Evolutionary conservation across 2,113 vertebrate genomes (phyloP), one percentile per base, ranked within the genome.

Genomic region (Mungos mungo): DNA sequence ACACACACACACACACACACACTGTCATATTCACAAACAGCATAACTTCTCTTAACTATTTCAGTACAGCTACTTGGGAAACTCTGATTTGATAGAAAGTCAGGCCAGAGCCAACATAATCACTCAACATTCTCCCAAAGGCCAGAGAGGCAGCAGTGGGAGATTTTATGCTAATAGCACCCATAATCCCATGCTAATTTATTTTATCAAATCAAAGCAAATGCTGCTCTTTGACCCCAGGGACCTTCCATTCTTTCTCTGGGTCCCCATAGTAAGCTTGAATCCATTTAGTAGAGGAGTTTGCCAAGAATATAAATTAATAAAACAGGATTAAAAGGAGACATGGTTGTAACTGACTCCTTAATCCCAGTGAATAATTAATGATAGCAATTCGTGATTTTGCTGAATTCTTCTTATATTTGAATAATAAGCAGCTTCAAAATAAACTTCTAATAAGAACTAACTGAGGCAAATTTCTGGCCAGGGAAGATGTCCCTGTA

Each of bases 341-440:
- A 98, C 98, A 97, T 16, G 97, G 96, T 98, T 99, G 98, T 98
- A 98, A 98, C 98, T 27, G 33, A 98, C 98, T 98, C 98, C 98
- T 98, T 99, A 99, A 99, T 99, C 98, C 98, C 97, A 94, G 98
- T 97, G 98, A 98, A 99, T 98, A 99, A 98, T 99, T 98, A 99
- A 99, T 98, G 98, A 98, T 94, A 97, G 98, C 81, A 97, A 98
- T 96, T 98, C 97, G 97, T 93, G 93, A 98, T 97, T 98, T 98
- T 98, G 95, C 97, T 98, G 60, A 1, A 98, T 89, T 98, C 88
- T 96, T 68, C 81, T 93, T 92, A 97, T 92, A 97, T 98, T 97
- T 98, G 98, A 99, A 98, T 98, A 98, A 98, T 96, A 98, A 99
- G 97, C 96, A 97, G 88, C 92, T 98, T 94, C 41, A 87, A 65